Percentiles rank a stretch among this genome's conserved stretches.
phyloP scores from a whole-genome alignment of 2,888 invertebrate species.

The Rhopalosiphum nymphaeae region DNA sequence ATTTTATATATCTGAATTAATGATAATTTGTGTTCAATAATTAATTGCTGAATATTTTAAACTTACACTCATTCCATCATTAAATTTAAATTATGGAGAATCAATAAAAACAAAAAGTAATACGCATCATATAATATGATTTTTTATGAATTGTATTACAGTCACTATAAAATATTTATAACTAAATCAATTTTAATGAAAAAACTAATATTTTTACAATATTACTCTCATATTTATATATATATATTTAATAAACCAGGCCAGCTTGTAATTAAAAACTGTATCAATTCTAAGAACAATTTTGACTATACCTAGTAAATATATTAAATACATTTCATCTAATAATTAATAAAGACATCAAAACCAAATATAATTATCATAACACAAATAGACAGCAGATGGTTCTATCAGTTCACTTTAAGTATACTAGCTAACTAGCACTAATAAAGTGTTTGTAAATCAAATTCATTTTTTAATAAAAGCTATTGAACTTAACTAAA shows the following conservation, averaged over 20 bases:
- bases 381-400: not conserved
- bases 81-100: not conserved
- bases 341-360: not conserved
- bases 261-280: not conserved
- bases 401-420: not conserved
- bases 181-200: not conserved
- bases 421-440: not conserved
- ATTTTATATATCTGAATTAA: not conserved
- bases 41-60: not conserved
- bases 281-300: not conserved
- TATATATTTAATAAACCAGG: not conserved
- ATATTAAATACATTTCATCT: not conserved
- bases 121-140: not conserved
- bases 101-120: not conserved
- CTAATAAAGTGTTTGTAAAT: not conserved
- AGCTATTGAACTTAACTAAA: not conserved
- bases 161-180: not conserved
- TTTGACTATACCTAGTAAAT: not conserved
- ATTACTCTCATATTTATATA: not conserved
- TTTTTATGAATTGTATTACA: not conserved
- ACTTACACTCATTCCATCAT: not conserved
- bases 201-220: not conserved
- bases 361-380: not conserved
- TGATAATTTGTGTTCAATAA: not conserved
- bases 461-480: not conserved